Evolutionary conservation across 2,888 invertebrate species (phyloP), one percentile per base, ranked within the genome.

Genomic region (Bibio marci): DNA sequence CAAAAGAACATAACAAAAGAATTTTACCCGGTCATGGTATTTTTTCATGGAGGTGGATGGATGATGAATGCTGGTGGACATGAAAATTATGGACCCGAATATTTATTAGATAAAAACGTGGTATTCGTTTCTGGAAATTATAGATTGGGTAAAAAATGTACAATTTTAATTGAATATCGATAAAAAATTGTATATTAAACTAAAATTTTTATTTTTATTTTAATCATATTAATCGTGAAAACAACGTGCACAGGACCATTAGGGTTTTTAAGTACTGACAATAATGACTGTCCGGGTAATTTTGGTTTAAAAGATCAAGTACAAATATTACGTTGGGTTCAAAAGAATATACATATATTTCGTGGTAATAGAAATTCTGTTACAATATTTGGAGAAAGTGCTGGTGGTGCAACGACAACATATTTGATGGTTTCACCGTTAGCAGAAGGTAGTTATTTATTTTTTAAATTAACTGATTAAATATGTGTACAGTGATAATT

Each of bases 1-100:
- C n/a, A n/a, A n/a, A n/a, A n/a, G n/a, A n/a, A n/a, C n/a, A n/a
- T n/a, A n/a, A n/a, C n/a, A n/a, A n/a, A n/a, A n/a, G n/a, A n/a
- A n/a, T n/a, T n/a, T n/a, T n/a, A n/a, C n/a, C n/a, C n/a, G n/a
- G 80, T 81, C 0, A 79, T 82, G 80, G 65, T 82, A 13, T 82
- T 77, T 61, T 61, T 61, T 42, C 62, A 62, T 43, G 62, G 62
- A 28, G 81, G 82, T 4, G 82, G 81, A 3, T 81, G 76, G 73
- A 66, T 80, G 52, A 76, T 76, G 42, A 80, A 81, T 2, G 69
- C 75, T 1, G 38, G 38, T 3, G 73, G 73, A 36, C 71, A 73
- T 2, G 53, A 61, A 3, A 76, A 71, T 61, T 81, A 81, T 49
- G 76, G 77, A 1, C 80, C 81, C 0, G 71, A 79, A 44, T 71